Conservation (phyloP, 2,888 invertebrate species). For the Orchestes rusci region DNA sequence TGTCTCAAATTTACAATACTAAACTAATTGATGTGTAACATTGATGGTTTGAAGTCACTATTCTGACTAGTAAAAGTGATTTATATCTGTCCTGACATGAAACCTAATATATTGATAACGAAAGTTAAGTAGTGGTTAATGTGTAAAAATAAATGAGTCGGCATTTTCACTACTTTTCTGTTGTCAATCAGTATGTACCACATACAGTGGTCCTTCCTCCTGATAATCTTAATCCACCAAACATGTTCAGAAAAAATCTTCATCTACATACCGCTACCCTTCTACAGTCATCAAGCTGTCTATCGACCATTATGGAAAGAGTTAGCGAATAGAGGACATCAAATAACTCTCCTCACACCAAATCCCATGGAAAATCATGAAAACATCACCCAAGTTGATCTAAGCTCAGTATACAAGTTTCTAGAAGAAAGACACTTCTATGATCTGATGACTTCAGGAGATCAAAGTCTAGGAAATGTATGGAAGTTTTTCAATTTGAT, state of each 20-base stretch:
- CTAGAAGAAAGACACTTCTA: neutral
- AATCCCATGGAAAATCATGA: slow-evolving; percentile 21
- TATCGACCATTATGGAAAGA: slow-evolving; percentile 29
- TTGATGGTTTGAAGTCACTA: no score
- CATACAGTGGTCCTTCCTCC: no score
- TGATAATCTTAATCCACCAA: no score
- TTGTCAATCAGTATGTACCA: no score
- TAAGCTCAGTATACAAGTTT: neutral
- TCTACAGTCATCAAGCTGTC: slow-evolving; percentile 30
- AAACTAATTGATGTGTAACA: no score
- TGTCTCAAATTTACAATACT: no score
- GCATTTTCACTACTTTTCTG: no score
- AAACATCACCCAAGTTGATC: slow-evolving; percentile 7
- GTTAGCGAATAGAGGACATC: slow-evolving; percentile 28
- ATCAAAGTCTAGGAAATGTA: slow-evolving; percentile 3
- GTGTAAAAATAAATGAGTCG: no score
- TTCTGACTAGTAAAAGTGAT: no score
- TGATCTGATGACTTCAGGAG: slow-evolving; percentile 5
- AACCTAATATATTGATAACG: no score
- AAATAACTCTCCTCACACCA: slow-evolving; percentile 28
- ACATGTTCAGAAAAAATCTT: slow-evolving; percentile 24
- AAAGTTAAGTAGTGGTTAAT: no score
- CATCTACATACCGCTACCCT: slow-evolving; percentile 25
- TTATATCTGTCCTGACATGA: no score
- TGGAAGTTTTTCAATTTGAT: neutral